Evolutionary conservation across 2,888 invertebrate species (phyloP).

Genomic region (Rotaria socialis): DNA sequence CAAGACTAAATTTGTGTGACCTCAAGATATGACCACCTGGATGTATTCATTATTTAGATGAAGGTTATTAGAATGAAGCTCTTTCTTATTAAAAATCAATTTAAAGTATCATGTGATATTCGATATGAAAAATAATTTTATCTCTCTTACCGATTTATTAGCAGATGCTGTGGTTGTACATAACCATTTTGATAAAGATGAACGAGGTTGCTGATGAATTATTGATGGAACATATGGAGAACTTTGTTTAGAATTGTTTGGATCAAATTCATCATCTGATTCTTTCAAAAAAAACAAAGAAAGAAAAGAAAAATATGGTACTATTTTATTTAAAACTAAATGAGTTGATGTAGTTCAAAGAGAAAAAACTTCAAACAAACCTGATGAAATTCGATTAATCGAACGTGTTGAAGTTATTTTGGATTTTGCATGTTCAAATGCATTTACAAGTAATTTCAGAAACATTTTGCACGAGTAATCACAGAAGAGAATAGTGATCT

Average conservation of each 20-base stretch:
- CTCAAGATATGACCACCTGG: background rate
- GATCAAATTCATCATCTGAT: background rate
- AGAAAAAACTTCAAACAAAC: background rate
- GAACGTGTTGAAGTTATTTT: background rate
- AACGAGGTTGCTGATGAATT: conserved; percentile 11
- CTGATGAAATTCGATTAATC: background rate
- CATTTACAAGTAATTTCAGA: background rate
- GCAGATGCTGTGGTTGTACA: background rate
- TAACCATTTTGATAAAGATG: conserved; percentile 6
- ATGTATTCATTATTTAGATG: background rate
- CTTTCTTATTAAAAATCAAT: background rate
- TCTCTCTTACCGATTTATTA: background rate
- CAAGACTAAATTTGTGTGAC: background rate
- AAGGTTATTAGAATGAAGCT: background rate
- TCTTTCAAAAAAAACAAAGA: background rate
- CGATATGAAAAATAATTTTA: background rate
- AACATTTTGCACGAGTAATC: background rate
- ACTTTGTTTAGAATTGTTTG: background rate
- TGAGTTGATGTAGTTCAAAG: background rate
- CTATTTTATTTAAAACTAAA: background rate
- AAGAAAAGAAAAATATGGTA: background rate
- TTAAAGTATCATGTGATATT: background rate
- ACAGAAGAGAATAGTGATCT: background rate
- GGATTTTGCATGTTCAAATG: background rate
- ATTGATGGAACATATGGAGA: background rate